Conservation (phyloP, 2,113 vertebrate species). For the Mirounga angustirostris region DNA sequence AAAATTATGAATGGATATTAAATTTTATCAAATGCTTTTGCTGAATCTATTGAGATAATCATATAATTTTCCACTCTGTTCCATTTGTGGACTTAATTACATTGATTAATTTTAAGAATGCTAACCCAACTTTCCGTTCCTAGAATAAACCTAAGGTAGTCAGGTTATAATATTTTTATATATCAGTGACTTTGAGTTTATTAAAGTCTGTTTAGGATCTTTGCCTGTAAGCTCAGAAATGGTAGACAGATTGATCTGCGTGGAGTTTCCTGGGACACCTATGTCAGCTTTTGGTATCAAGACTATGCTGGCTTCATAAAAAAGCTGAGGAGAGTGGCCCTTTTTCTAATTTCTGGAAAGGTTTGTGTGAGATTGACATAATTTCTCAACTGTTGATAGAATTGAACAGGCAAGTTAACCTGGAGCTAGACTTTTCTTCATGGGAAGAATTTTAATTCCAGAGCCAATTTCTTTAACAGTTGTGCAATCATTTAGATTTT, state of each 20-base stretch:
- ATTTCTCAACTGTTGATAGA: background rate
- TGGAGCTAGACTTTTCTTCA: background rate
- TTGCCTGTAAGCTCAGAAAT: background rate
- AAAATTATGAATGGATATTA: background rate
- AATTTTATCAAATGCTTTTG: background rate
- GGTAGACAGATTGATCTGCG: accelerated
- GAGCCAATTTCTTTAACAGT: background rate
- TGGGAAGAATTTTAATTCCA: background rate
- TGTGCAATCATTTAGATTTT: background rate
- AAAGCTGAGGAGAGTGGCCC: background rate
- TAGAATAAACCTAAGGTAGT: background rate
- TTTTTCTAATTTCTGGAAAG: background rate
- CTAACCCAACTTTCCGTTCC: background rate
- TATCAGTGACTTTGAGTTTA: background rate
- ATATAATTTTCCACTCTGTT: background rate
- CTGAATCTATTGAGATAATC: background rate
- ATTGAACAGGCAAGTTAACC: background rate
- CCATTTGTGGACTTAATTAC: background rate
- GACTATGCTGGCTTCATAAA: background rate
- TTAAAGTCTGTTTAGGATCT: background rate
- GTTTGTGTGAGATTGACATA: too few species aligned
- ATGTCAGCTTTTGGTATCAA: background rate
- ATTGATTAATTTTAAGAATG: background rate
- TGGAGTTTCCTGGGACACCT: background rate
- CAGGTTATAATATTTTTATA: background rate